Evolutionary conservation across 2,888 invertebrate species (phyloP).

Genomic region (Lasioglossum pauxillum): DNA sequence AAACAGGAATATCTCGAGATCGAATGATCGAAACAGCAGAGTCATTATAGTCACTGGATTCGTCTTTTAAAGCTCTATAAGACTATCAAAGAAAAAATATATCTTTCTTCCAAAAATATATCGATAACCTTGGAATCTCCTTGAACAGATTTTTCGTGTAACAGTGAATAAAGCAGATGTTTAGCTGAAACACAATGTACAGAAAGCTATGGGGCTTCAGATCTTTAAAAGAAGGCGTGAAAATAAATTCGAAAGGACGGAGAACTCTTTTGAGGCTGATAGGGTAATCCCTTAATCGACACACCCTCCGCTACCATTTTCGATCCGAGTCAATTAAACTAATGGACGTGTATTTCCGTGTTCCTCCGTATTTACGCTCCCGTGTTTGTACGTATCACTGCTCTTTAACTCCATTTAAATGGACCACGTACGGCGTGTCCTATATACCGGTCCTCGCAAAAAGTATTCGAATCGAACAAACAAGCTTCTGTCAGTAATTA

Average conservation of each 20-base stretch:
- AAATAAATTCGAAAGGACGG: background rate
- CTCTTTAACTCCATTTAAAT: constrained; percentile 4
- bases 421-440: background rate
- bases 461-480: background rate
- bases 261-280: background rate
- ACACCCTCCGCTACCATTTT: background rate
- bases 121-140: background rate
- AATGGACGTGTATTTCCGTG: constrained; percentile 2
- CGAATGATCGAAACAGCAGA: too few species aligned
- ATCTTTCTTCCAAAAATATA: background rate
- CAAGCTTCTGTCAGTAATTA: background rate
- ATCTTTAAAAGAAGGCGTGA: background rate
- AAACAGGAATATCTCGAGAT: background rate
- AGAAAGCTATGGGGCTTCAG: background rate
- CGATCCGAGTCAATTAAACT: background rate
- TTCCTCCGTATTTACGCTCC: background rate
- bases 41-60: background rate
- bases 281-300: background rate
- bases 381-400: background rate
- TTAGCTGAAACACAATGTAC: too few species aligned
- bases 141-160: background rate
- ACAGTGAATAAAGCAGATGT: background rate
- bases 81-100: background rate
- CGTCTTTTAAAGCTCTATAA: background rate
- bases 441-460: background rate